These are phyloP conservation scores for Megaustenia siamemsis DNA, from an alignment of 2,888 invertebrate genomes.

Conservation along the genomic window DNA sequence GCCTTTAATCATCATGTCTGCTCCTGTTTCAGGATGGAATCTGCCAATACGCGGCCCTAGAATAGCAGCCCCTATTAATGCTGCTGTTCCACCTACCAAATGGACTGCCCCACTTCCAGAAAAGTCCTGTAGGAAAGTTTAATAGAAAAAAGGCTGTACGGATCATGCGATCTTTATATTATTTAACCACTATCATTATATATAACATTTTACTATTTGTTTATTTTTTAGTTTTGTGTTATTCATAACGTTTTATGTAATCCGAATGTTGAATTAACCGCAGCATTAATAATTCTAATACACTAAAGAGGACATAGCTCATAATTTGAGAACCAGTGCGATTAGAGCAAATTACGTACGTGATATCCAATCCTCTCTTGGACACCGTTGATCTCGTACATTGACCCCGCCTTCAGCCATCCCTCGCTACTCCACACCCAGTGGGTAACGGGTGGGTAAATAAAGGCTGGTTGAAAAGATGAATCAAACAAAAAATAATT, in stretches of 20 bases:
- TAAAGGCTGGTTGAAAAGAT: constrained; percentile 28
- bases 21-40: constrained; percentile 76
- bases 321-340: no score
- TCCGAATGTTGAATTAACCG: no score
- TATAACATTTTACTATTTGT: no score
- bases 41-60: constrained; percentile 82
- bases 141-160: no score
- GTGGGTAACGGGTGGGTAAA: constrained; percentile 47
- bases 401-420: constrained; percentile 26
- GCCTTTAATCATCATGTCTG: constrained; percentile 64
- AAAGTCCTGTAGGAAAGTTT: constrained; percentile 79
- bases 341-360: constrained; percentile 24
- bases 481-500: no score
- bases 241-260: no score
- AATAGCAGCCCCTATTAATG: constrained; percentile 78
- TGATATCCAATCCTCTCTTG: constrained; percentile 14
- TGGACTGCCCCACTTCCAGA: constrained; percentile 83
- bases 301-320: no score
- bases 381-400: constrained; percentile 17
- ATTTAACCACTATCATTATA: no score
- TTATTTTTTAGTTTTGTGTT: no score
- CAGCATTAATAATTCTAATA: no score
- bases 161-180: no score
- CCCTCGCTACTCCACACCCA: constrained; percentile 41
- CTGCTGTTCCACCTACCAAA: constrained; percentile 80